Conservation (phyloP, 2,113 vertebrate genomes). For the Pyrgilauda ruficollis region DNA sequence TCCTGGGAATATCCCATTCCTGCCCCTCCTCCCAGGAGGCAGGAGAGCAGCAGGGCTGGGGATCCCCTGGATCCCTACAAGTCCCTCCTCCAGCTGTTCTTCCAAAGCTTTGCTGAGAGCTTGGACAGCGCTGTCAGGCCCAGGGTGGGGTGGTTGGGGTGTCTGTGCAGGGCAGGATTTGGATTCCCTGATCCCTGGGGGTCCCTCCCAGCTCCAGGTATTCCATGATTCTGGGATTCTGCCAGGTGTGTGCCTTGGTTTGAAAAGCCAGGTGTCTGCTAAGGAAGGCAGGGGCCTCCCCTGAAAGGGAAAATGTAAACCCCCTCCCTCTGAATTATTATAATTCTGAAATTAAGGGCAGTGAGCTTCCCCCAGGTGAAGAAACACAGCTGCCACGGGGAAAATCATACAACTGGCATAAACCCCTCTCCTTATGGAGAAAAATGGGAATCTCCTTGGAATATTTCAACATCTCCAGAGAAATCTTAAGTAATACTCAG, state of each 20-base stretch:
- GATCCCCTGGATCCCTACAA: neutral
- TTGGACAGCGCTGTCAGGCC: neutral
- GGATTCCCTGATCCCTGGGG: neutral
- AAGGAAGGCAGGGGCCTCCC: no score
- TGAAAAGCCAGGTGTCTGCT: neutral
- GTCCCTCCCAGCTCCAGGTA: neutral
- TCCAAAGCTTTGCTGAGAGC: neutral
- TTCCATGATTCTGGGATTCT: fast-evolving
- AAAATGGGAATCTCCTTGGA: neutral
- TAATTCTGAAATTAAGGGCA: no score
- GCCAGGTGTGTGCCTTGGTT: neutral
- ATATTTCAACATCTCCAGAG: neutral
- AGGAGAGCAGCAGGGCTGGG: neutral
- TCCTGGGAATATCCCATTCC: neutral
- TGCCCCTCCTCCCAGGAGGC: neutral
- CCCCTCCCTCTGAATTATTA: no score
- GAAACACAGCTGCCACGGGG: fast-evolving
- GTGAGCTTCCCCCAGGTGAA: neutral
- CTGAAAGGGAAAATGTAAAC: no score
- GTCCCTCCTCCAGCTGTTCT: neutral
- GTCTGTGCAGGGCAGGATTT: neutral
- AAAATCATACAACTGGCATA: neutral
- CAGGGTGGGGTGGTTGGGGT: neutral
- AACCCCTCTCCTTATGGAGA: neutral
- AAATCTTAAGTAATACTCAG: neutral